phyloP scores from a whole-genome alignment of 1,140 invertebrate genomes.

The Sitobion miscanthi region DNA sequence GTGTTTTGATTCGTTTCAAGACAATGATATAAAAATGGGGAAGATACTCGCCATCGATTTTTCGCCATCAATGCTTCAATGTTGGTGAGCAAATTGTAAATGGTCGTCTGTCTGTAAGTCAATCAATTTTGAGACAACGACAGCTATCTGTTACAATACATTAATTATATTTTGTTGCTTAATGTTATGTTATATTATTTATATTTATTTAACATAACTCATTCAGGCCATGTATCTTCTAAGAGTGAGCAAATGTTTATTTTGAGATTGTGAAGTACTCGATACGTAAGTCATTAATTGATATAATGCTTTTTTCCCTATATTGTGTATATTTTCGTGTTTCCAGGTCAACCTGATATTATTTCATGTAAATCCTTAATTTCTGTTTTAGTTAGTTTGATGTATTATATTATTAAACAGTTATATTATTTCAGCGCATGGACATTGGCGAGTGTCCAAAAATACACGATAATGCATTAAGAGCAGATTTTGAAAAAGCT shows the following conservation, averaged over 20 bases:
- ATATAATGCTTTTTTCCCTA: constrained; percentile 29
- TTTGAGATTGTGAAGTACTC: constrained; percentile 47
- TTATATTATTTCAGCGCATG: constrained; percentile 80
- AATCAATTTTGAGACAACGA: constrained; percentile 55
- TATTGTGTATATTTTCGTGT: neutral
- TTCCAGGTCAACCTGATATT: constrained; percentile 40
- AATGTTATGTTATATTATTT: constrained; percentile 47
- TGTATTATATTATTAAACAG: constrained; percentile 39
- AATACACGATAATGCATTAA: constrained; percentile 95
- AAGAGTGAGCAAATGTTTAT: constrained; percentile 46
- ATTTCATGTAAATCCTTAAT: constrained; percentile 16
- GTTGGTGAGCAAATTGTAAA: constrained; percentile 54
- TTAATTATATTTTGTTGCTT: constrained; percentile 50
- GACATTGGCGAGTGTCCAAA: constrained; percentile 97
- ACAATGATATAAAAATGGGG: constrained; percentile 55
- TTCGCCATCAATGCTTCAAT: constrained; percentile 55
- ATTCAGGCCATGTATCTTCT: constrained; percentile 50
- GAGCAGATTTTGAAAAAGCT: constrained; percentile 96
- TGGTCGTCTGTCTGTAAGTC: constrained; percentile 55
- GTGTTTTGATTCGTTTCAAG: constrained; percentile 56
- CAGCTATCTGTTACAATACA: constrained; percentile 52
- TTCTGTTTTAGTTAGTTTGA: constrained; percentile 7
- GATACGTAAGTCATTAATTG: constrained; percentile 46
- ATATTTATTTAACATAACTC: constrained; percentile 51
- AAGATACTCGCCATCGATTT: constrained; percentile 48